Percentiles rank a stretch among this genome's conserved stretches.
Conservation (phyloP, 2,113 vertebrate genomes). For the Sporophila hypoxantha region DNA sequence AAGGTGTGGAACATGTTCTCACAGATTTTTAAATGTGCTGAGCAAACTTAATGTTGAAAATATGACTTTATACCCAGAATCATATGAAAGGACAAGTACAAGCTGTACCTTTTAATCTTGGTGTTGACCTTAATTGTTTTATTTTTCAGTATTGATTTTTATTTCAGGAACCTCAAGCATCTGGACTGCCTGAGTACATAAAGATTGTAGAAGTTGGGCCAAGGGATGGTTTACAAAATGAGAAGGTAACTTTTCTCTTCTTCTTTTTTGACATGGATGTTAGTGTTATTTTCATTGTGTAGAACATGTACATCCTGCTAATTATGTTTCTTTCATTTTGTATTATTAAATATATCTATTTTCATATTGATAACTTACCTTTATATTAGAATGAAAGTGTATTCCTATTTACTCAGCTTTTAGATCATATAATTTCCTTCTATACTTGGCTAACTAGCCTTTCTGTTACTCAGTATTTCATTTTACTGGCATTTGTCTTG, state of each 20-base stretch:
- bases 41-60: not conserved
- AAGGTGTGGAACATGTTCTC: not conserved
- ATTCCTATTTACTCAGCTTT: not conserved
- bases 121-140: not conserved
- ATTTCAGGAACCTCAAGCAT: slow-evolving; percentile 70
- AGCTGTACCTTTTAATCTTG: not conserved
- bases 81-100: not conserved
- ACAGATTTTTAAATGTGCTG: not conserved
- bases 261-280: not conserved
- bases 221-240: slow-evolving; percentile 93
- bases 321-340: not conserved
- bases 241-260: slow-evolving; percentile 76
- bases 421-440: not conserved
- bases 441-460: not conserved
- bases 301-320: not conserved
- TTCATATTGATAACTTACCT: not conserved
- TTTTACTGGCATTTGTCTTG: not conserved
- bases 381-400: not conserved
- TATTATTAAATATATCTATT: not conserved
- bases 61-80: not conserved
- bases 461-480: not conserved
- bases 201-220: slow-evolving; percentile 97
- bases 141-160: not conserved
- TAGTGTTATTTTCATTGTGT: not conserved
- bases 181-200: slow-evolving; percentile 80